A percentile compares a stretch with the other conserved stretches of the same genome.
Evolutionary conservation across 2,888 invertebrate genomes (phyloP).

Genomic region (Cryptocheilus praepositus): DNA sequence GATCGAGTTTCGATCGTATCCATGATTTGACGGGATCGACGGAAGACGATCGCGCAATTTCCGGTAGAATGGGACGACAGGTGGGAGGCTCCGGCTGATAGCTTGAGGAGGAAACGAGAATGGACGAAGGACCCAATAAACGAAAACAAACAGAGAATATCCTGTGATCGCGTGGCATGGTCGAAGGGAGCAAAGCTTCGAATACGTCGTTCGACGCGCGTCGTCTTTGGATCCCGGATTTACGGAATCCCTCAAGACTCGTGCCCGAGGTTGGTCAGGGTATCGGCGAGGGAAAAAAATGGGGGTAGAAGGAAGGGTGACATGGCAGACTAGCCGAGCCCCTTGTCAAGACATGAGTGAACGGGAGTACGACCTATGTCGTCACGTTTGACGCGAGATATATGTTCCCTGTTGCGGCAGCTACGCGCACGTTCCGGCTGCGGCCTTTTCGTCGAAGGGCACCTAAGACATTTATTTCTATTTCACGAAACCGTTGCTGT

Average conservation of each 20-base stretch:
- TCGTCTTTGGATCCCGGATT: conserved; percentile 50
- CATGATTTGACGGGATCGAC: too few relatives aligned
- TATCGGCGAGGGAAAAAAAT: conserved; percentile 17
- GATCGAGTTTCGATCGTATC: too few relatives aligned
- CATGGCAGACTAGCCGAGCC: conserved; percentile 25
- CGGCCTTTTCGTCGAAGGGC: too few relatives aligned
- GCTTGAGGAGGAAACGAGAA: background rate
- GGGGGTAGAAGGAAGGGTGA: conserved; percentile 29
- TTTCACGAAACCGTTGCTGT: too few relatives aligned
- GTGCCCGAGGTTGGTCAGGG: background rate
- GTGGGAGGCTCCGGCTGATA: background rate
- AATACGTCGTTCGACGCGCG: conserved; percentile 14
- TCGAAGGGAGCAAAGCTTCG: conserved; percentile 4
- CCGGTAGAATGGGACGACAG: too few relatives aligned
- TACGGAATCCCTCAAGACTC: conserved; percentile 24
- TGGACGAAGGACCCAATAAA: conserved; percentile 48
- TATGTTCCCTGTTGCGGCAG: conserved; percentile 40
- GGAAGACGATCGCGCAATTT: too few relatives aligned
- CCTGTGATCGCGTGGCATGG: conserved; percentile 25
- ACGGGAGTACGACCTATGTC: conserved; percentile 38
- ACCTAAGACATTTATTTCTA: too few relatives aligned
- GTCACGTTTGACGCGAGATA: conserved; percentile 33
- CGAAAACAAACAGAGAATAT: conserved; percentile 53
- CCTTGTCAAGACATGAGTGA: conserved; percentile 36
- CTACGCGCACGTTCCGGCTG: conserved; percentile 13